Evolutionary conservation across 2,797 vertebrate species (phyloP), one percentile per base, ranked within the genome.

Genomic region (Natrix natrix): DNA sequence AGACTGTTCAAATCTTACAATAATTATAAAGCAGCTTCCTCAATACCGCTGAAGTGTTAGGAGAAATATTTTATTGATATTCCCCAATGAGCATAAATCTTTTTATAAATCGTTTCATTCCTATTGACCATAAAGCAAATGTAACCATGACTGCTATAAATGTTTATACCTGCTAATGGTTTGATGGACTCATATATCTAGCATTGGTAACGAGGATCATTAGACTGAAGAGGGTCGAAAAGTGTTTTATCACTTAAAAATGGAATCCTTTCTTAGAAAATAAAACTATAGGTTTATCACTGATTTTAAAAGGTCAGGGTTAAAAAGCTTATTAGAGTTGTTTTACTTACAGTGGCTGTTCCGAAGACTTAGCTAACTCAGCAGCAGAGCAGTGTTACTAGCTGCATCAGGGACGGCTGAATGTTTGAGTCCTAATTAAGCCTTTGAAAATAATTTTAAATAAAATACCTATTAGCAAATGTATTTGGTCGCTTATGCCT

Each of bases 101-200:
- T 95, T 95, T 94, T 96, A 97, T 97, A 97, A 97, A 97, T 96
- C 96, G 95, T 97, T 97, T 98, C 96, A 94, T 96, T 97, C 97
- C 97, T 97, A 97, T 97, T 97, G 97, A 97, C 97, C 97, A 93
- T 94, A 97, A 97, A 97, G 96, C 96, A 97, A 98, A 97, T 96
- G 96, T 96, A 96, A 92, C 95, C 3, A 0, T 96, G 96, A 97
- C 97, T 96, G 95, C 95, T 95, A 83, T 94, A 95, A 96, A 94
- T 91, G 96, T 97, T 97, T 96, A 96, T 96, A 96, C 91, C 93
- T 97, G 95, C 96, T 97, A 97, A 97, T 97, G 96, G 96, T 95
- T 96, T 96, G 97, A 97, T 97, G 96, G 96, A 95, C 96, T 94
- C 91, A 96, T 97, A 95, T 96, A 94, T 97, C 96, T 96, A 96